Percentiles rank a stretch among this genome's conserved stretches.
phyloP scores from a whole-genome alignment of 2,113 vertebrate species.

The Poeciliopsis turrubarensis region DNA sequence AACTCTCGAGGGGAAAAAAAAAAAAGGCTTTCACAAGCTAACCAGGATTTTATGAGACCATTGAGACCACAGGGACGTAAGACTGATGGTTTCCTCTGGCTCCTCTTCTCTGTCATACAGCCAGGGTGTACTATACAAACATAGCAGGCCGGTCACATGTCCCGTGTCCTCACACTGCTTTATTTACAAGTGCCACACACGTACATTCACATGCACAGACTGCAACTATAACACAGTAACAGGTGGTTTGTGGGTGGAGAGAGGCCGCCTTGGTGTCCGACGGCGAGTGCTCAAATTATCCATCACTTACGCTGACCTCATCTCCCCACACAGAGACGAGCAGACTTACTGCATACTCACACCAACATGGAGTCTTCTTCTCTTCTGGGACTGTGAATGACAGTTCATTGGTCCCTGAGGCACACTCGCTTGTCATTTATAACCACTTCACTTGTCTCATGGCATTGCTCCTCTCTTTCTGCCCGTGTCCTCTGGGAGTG shows the following conservation, averaged over 20 bases:
- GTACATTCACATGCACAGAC: slow-evolving; percentile 7
- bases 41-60: slow-evolving; percentile 3
- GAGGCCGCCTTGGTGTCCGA: slow-evolving; percentile 41
- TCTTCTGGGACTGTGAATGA: slow-evolving; percentile 30
- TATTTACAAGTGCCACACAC: slow-evolving; percentile 16
- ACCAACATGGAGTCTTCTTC: slow-evolving; percentile 15
- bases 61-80: not conserved
- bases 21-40: not conserved
- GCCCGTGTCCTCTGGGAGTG: slow-evolving; percentile 18
- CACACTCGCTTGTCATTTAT: slow-evolving; percentile 46
- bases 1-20: not conserved
- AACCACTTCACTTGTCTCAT: slow-evolving; percentile 28
- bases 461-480: not conserved
- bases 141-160: slow-evolving; percentile 37
- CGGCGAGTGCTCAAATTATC: slow-evolving; percentile 67
- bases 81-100: slow-evolving; percentile 23
- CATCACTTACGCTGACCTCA: slow-evolving; percentile 59
- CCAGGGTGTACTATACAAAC: slow-evolving; percentile 33
- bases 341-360: slow-evolving; percentile 17
- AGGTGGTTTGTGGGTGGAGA: slow-evolving; percentile 70
- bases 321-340: slow-evolving; percentile 21
- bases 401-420: slow-evolving; percentile 54
- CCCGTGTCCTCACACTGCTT: slow-evolving; percentile 43
- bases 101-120: slow-evolving; percentile 32
- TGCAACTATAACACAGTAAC: slow-evolving; percentile 55